Percentiles rank a stretch among this genome's conserved stretches.
phyloP scores from a whole-genome alignment of 2,113 vertebrate species.

The Calyptommatus sinebrachiatus region DNA sequence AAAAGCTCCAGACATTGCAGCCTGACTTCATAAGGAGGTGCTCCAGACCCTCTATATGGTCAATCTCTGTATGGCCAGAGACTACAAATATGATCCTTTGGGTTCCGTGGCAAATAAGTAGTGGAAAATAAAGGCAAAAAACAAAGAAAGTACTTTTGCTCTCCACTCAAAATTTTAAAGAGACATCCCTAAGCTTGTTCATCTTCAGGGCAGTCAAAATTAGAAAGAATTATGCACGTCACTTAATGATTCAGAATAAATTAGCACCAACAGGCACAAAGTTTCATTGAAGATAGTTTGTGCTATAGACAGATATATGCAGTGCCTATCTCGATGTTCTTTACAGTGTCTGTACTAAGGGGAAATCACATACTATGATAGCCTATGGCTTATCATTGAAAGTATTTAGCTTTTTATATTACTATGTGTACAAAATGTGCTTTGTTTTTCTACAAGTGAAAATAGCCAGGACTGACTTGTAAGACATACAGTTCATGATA shows the following conservation, averaged over 20 bases:
- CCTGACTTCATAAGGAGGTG: too few species aligned
- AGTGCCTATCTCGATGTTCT: too few species aligned
- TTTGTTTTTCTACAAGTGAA: neutral
- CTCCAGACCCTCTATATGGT: too few species aligned
- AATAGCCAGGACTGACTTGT: neutral
- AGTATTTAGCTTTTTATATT: neutral
- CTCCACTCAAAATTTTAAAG: neutral
- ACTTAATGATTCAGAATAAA: neutral
- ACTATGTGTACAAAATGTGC: neutral
- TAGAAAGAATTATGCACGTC: neutral
- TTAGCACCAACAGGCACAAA: neutral
- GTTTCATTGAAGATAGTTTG: neutral
- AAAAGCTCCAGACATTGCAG: too few species aligned
- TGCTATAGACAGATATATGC: neutral
- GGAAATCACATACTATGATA: neutral
- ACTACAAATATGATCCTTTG: too few species aligned
- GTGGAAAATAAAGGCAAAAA: too few species aligned
- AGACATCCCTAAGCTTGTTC: neutral
- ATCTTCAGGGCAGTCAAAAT: neutral
- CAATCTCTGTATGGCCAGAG: too few species aligned
- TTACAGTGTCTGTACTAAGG: neutral
- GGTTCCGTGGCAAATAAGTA: neutral
- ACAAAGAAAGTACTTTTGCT: neutral
- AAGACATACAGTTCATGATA: neutral
- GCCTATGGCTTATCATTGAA: neutral